phyloP scores from a whole-genome alignment of 2,113 vertebrate species.

The Sclerurus mexicanus region DNA sequence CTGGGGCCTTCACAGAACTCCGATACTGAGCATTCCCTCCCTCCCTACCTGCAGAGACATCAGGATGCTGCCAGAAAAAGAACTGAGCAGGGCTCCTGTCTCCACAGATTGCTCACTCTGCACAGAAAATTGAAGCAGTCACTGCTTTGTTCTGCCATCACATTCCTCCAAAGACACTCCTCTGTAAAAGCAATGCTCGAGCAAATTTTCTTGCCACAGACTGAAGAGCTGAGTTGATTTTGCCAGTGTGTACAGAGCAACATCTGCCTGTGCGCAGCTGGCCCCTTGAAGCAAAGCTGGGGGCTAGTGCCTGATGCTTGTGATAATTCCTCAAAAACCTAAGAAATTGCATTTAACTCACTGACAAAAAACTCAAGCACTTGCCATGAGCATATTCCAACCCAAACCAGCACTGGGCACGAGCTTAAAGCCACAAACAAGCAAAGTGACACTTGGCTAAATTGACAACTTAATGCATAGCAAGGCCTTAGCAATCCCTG shows the following conservation, averaged over 20 bases:
- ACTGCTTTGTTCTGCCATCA: slow-evolving; percentile 18
- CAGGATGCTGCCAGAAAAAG: background rate
- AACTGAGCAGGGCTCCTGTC: background rate
- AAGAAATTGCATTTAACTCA: background rate
- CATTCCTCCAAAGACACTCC: background rate
- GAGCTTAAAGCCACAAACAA: background rate
- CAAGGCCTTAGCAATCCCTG: background rate
- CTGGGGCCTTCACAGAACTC: background rate
- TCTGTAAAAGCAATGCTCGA: background rate
- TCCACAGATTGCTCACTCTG: background rate
- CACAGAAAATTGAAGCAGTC: slow-evolving; percentile 20
- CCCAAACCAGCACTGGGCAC: background rate
- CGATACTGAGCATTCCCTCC: background rate
- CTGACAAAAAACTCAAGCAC: background rate
- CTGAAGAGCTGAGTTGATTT: background rate
- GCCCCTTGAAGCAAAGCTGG: background rate
- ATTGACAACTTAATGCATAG: background rate
- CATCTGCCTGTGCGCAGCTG: slow-evolving; percentile 65
- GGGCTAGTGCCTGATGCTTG: background rate
- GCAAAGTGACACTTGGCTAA: background rate
- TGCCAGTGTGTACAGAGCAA: background rate
- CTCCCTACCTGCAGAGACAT: background rate
- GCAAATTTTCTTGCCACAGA: background rate
- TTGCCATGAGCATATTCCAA: background rate
- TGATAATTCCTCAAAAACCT: background rate